Evolutionary conservation across 2,888 invertebrate species (phyloP).

Genomic region (Spisula subtruncata): DNA sequence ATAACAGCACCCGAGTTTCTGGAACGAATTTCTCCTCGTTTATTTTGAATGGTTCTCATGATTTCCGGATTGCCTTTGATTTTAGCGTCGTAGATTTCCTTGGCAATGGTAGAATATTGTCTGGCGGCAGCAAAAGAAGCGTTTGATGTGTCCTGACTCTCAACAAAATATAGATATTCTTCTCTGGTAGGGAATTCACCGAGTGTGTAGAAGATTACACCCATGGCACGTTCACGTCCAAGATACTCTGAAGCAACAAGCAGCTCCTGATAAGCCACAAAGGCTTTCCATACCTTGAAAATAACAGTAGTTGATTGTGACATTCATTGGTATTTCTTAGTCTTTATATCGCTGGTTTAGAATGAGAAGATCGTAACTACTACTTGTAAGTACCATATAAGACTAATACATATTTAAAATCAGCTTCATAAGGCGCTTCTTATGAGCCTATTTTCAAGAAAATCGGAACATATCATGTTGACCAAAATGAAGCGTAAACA

Average conservation of each 20-base stretch:
- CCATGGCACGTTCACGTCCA: conserved; percentile 82
- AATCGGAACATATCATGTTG: too few species aligned
- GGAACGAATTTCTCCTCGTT: conserved; percentile 76
- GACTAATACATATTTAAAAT: too few species aligned
- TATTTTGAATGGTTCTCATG: conserved; percentile 64
- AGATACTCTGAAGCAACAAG: conserved; percentile 83
- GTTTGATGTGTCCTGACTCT: conserved; percentile 81
- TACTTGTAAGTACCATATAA: too few species aligned
- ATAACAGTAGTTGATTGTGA: background rate
- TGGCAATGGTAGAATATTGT: conserved; percentile 79
- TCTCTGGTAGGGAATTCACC: conserved; percentile 80
- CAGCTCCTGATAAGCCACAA: conserved; percentile 84
- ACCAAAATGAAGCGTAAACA: too few species aligned
- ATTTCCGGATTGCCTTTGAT: conserved; percentile 68
- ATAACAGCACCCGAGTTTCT: conserved; percentile 73
- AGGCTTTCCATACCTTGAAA: conserved; percentile 77
- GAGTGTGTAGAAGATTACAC: conserved; percentile 81
- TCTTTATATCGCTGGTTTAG: too few species aligned
- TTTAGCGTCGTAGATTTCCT: conserved; percentile 76
- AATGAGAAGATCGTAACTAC: too few species aligned
- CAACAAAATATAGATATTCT: conserved; percentile 80
- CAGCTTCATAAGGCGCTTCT: too few species aligned
- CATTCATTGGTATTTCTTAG: too few species aligned
- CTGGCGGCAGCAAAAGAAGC: conserved; percentile 81
- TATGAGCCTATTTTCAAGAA: too few species aligned